These are phyloP conservation scores for Bombylius discolor DNA, from an alignment of 2,888 invertebrate species.

Conservation along the genomic window DNA sequence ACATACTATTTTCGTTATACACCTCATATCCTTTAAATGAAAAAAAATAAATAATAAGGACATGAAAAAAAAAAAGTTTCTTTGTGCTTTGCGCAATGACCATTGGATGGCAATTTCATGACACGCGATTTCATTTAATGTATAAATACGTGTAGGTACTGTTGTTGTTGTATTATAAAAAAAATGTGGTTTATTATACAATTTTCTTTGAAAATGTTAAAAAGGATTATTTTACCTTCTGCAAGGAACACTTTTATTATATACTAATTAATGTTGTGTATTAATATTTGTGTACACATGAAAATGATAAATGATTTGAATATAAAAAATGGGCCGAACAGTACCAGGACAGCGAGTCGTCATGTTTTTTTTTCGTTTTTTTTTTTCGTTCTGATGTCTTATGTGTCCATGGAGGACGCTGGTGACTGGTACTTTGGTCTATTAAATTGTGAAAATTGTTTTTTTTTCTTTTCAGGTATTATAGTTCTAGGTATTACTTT, in stretches of 20 bases:
- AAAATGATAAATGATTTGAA: background rate
- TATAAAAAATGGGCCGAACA: background rate
- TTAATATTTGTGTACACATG: background rate
- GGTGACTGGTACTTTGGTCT: constrained; percentile 11
- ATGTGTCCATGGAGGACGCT: constrained; percentile 1
- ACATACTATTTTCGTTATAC: background rate
- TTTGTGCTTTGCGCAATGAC: constrained; percentile 9
- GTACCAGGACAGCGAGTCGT: background rate
- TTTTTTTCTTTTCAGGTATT: constrained; percentile 4
- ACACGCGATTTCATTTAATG: too few species aligned
- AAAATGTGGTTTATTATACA: too few species aligned
- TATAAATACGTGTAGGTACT: too few species aligned
- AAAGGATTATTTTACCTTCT: too few species aligned
- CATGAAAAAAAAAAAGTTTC: too few species aligned
- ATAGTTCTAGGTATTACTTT: too few species aligned
- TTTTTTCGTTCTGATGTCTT: background rate
- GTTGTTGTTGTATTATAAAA: too few species aligned
- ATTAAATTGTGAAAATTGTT: constrained; percentile 3
- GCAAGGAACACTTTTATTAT: too few species aligned
- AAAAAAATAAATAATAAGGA: background rate
- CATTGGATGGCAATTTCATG: constrained; percentile 8
- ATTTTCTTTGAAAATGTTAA: too few species aligned
- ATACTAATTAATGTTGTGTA: background rate
- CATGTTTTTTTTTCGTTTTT: too few species aligned
- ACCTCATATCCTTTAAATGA: too few species aligned